A percentile compares a stretch with the other conserved stretches of the same genome.
Evolutionary conservation across 92 coral and sea anemone genomes (phyloP).

Genomic region (Diadumene lineata): DNA sequence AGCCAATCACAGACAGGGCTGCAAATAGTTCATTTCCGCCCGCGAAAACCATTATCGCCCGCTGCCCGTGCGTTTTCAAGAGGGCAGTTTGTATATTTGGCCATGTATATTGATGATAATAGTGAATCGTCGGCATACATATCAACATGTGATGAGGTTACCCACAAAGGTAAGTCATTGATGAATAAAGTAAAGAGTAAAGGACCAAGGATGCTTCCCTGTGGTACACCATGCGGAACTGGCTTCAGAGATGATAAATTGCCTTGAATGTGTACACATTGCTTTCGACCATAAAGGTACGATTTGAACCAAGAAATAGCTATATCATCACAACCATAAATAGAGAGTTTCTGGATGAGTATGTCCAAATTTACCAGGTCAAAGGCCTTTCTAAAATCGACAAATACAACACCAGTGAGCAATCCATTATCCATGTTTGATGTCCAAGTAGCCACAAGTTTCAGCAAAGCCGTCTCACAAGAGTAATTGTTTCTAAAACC

Average conservation of each 20-base stretch:
- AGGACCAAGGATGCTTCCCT: conserved; percentile 51
- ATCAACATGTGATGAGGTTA: background rate
- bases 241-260: conserved; percentile 21
- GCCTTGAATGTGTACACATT: conserved; percentile 17
- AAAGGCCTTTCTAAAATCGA: conserved; percentile 31
- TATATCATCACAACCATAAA: conserved; percentile 21
- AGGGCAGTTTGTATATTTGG: too few relatives aligned
- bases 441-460: conserved; percentile 11
- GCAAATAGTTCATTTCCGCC: too few relatives aligned
- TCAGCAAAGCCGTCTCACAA: conserved; percentile 3
- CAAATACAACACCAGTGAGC: conserved; percentile 11
- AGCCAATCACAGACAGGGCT: too few relatives aligned
- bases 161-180: conserved; percentile 11
- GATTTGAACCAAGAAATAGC: conserved; percentile 35
- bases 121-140: conserved; percentile 16
- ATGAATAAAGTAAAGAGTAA: conserved; percentile 36
- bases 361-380: conserved; percentile 20
- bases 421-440: conserved; percentile 32
- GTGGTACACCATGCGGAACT: conserved; percentile 33
- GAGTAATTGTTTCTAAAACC: conserved; percentile 10
- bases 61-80: too few relatives aligned
- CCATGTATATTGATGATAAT: too few relatives aligned
- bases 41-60: too few relatives aligned
- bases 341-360: conserved; percentile 21
- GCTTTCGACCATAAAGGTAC: conserved; percentile 33